phyloP scores from a whole-genome alignment of 2,113 vertebrate species.

The Eurystomus gularis region DNA sequence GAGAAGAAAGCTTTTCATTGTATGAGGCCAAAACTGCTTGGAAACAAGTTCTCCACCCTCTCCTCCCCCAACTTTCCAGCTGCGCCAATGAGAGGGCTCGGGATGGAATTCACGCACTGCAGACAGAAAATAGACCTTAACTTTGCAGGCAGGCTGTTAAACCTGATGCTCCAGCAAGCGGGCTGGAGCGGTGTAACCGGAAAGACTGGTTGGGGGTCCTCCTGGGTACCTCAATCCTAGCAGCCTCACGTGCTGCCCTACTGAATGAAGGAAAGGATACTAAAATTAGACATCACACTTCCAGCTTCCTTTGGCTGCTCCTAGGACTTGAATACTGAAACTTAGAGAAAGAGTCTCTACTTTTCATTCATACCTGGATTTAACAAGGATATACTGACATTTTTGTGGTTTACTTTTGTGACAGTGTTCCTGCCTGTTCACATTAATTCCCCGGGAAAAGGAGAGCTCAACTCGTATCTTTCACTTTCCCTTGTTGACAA shows the following conservation, averaged over 20 bases:
- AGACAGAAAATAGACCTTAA: conserved; percentile 43
- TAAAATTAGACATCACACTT: not conserved
- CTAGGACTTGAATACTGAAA: not conserved
- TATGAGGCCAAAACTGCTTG: conserved; percentile 73
- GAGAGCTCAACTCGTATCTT: not conserved
- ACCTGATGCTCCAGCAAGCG: conserved; percentile 62
- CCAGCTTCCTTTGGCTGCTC: not conserved
- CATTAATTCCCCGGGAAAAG: not conserved
- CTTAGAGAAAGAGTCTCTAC: not conserved
- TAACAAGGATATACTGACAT: not conserved
- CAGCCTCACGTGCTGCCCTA: not conserved
- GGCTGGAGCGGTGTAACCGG: conserved; percentile 56
- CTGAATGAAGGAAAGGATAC: not conserved
- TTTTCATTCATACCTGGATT: not conserved
- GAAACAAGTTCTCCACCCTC: conserved; percentile 67
- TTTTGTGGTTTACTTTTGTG: not conserved
- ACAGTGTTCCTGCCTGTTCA: not conserved
- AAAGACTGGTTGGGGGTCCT: conserved; percentile 53
- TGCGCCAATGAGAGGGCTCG: conserved; percentile 69
- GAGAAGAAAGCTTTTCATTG: conserved; percentile 73
- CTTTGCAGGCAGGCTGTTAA: conserved; percentile 58
- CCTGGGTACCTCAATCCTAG: not conserved
- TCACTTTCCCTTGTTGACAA: not conserved
- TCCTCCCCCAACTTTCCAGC: conserved; percentile 68
- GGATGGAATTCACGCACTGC: conserved; percentile 67